Percentiles rank a stretch among this genome's conserved stretches.
Evolutionary conservation across 2,113 vertebrate genomes (phyloP).

Genomic region (Callospermophilus lateralis): DNA sequence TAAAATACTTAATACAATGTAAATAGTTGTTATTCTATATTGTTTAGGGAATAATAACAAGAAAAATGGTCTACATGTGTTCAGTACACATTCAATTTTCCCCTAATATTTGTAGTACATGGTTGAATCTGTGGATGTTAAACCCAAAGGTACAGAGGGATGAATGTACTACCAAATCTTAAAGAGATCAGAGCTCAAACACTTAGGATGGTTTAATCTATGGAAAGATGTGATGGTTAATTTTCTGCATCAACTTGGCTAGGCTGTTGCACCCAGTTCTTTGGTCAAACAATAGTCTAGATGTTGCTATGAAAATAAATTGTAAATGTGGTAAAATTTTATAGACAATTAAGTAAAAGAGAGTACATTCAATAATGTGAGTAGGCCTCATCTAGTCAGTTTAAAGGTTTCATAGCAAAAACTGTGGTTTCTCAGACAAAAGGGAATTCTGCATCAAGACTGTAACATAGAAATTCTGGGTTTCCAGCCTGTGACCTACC

Average conservation of each 20-base stretch:
- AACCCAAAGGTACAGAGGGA: background rate
- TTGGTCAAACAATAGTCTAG: constrained; percentile 2
- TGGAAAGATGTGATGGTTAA: background rate
- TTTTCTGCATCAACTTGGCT: background rate
- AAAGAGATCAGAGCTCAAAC: background rate
- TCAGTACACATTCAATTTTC: background rate
- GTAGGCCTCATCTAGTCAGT: background rate
- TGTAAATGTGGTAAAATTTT: background rate
- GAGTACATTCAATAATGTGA: background rate
- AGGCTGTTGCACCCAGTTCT: background rate
- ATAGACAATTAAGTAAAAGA: background rate
- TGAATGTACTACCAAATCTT: background rate
- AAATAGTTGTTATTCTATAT: background rate
- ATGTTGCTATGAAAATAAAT: background rate
- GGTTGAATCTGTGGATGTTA: background rate
- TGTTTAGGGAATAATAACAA: background rate
- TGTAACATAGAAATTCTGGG: background rate
- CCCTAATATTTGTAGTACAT: background rate
- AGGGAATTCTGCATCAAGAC: background rate
- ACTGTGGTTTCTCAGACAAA: background rate
- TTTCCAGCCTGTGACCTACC: background rate
- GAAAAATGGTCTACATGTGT: background rate
- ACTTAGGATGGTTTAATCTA: background rate
- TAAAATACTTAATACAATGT: background rate
- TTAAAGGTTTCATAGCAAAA: background rate